phyloP scores from a whole-genome alignment of 2,888 invertebrate genomes.

The Taphrorychus bicolor region DNA sequence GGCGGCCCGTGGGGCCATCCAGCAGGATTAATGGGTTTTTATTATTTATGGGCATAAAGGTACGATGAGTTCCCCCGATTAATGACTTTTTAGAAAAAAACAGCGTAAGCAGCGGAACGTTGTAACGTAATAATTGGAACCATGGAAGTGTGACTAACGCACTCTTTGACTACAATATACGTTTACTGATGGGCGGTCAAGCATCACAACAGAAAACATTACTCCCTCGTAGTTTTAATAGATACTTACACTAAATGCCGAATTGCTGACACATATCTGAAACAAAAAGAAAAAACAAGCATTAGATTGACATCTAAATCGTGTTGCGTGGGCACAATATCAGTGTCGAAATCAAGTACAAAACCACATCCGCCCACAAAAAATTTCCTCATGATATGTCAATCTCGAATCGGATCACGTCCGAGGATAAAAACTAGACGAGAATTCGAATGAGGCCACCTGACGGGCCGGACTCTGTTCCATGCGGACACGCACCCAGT shows the following conservation, averaged over 20 bases:
- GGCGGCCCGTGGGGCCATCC: not conserved
- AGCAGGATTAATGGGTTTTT: not conserved
- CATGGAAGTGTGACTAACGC: constrained; percentile 9
- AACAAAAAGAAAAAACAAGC: constrained; percentile 16
- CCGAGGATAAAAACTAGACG: not conserved
- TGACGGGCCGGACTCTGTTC: constrained; percentile 12
- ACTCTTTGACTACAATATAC: not conserved
- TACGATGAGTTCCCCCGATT: not conserved
- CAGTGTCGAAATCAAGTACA: not conserved
- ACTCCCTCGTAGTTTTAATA: not conserved
- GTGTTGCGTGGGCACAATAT: not conserved
- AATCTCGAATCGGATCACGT: constrained; percentile 6
- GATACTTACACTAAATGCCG: constrained; percentile 27
- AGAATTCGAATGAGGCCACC: constrained; percentile 15
- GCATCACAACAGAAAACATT: too few species aligned
- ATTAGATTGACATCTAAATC: not conserved
- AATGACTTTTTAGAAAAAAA: not conserved
- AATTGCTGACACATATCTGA: constrained; percentile 23
- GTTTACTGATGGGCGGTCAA: too few species aligned
- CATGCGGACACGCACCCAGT: not conserved
- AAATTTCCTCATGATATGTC: not conserved
- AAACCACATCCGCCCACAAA: not conserved
- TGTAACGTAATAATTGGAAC: not conserved
- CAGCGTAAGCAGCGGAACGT: not conserved
- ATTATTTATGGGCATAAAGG: not conserved